Evolutionary conservation across 1,140 invertebrate species (phyloP).

Genomic region (Choristoneura fumiferana): DNA sequence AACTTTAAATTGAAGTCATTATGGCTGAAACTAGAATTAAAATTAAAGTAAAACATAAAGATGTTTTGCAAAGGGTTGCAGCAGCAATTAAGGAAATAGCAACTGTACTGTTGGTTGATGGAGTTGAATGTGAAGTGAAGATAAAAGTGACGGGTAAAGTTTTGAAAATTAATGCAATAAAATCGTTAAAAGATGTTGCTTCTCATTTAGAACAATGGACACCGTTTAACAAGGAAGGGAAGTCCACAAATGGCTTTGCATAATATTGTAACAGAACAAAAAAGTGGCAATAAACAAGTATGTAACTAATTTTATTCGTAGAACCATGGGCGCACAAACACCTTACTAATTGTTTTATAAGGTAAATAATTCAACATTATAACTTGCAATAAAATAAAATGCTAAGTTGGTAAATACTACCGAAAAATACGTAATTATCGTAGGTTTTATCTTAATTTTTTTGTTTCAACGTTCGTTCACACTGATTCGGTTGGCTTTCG

Average conservation of each 20-base stretch:
- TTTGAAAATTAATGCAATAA: constrained; percentile 46
- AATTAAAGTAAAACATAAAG: background rate
- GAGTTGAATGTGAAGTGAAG: constrained; percentile 16
- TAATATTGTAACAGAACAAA: constrained; percentile 5
- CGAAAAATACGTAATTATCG: too few species aligned
- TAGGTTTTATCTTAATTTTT: too few species aligned
- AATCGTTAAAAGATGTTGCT: constrained; percentile 53
- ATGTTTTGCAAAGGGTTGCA: constrained; percentile 39
- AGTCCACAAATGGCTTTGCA: constrained; percentile 30
- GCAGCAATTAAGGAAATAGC: constrained; percentile 19
- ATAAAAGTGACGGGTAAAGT: constrained; percentile 24
- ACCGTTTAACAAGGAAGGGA: constrained; percentile 47
- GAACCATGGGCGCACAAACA: too few species aligned
- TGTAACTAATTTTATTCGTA: too few species aligned
- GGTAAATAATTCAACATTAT: too few species aligned
- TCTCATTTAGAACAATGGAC: constrained; percentile 59
- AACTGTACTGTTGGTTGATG: constrained; percentile 20
- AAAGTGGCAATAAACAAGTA: too few species aligned
- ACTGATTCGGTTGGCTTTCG: too few species aligned
- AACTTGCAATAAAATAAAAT: too few species aligned
- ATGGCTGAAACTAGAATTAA: constrained; percentile 3
- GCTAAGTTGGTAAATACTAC: too few species aligned
- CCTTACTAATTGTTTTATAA: too few species aligned
- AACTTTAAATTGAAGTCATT: constrained; percentile 28
- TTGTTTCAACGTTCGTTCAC: too few species aligned